Base-by-base conservation (phyloP, 2,888 invertebrate species). In the Altica lythri region DNA sequence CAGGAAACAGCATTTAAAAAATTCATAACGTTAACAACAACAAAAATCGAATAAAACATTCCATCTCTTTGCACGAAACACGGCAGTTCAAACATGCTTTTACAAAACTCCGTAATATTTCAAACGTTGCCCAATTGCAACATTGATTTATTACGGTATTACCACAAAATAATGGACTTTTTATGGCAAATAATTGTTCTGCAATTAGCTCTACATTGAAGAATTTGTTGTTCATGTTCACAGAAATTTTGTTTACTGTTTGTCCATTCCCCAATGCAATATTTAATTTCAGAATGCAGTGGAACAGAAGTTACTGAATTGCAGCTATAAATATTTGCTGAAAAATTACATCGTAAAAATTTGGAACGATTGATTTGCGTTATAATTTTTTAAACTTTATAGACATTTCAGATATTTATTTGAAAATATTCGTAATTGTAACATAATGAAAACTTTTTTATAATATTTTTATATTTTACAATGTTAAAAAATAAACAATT, bases 151-250 rank as follows among this genome's bases (percentile, higher is more conserved):
- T 45, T 30, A 45, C 38, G 37, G 12, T 45, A 45, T 38, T 30
- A 38, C 52, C 52, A 30, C 48, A 51, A 47, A 53, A 53, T 53
- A 56, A 53, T 53, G 56, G 46, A 22, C 47, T 53, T 48, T 53
- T 53, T 46, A 56, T 56, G 43, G 53, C 29, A 32, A 19, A 47
- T 53, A 53, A 56, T 53, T 48, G 53, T 46, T 40, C 45, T 34
- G 29, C 44, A 56, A 56, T 56, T 53, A 56, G 48, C 52, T 40
- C 12, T 27, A 38, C 42, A 45, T 42, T 38, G 40, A 46, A 51
- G 25, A 56, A 30, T 51, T 48, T 30, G 38, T 48, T 34, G 25
- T 54, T 32, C 17, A 30, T 14, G n/a, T 42, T 42, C 35, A 40
- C 32, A 42, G 19, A 32, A 48, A 48, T 42, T 49, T 22, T 12